A percentile compares a stretch with the other conserved stretches of the same genome.
Evolutionary conservation across 2,797 vertebrate species (phyloP).

Genomic region (Danio aesculapii): DNA sequence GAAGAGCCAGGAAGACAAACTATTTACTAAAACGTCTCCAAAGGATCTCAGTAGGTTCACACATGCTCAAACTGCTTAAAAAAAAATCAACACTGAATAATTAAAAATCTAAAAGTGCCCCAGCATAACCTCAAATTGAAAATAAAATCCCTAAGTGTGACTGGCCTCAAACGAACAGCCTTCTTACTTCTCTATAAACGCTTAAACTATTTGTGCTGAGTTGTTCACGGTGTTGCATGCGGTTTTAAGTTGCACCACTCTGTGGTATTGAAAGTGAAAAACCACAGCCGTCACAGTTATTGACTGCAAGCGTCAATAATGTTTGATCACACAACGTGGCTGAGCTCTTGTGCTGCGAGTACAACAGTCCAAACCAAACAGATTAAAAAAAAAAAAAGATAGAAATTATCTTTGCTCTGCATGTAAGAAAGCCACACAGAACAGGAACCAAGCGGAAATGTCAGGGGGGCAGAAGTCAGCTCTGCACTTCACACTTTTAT

Average conservation of each 20-base stretch:
- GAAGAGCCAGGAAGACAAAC: not conserved
- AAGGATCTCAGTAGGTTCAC: not conserved
- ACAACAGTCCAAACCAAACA: constrained; percentile 44
- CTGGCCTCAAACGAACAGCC: not conserved
- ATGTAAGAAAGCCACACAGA: constrained; percentile 1
- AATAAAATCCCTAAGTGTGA: not conserved
- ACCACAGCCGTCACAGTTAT: constrained; percentile 78
- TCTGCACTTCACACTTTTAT: constrained; percentile 32
- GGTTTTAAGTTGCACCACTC: constrained; percentile 51
- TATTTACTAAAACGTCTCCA: not conserved
- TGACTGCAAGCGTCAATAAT: constrained; percentile 78
- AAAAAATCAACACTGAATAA: not conserved
- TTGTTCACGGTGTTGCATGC: not conserved
- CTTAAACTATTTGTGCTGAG: not conserved
- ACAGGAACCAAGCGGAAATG: not conserved
- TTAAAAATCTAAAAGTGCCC: not conserved
- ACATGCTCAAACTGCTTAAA: not conserved
- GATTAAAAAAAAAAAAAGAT: constrained; percentile 31
- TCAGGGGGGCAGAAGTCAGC: not conserved
- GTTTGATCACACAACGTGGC: constrained; percentile 79
- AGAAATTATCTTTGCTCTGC: constrained; percentile 30
- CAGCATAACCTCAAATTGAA: not conserved
- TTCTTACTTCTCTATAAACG: constrained; percentile 10
- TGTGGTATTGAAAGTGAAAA: constrained; percentile 67
- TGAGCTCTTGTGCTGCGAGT: constrained; percentile 54